Evolutionary conservation across 1,140 invertebrate genomes (phyloP), one percentile per base, ranked within the genome.

Genomic region (Caenorhabditis inopinata): DNA sequence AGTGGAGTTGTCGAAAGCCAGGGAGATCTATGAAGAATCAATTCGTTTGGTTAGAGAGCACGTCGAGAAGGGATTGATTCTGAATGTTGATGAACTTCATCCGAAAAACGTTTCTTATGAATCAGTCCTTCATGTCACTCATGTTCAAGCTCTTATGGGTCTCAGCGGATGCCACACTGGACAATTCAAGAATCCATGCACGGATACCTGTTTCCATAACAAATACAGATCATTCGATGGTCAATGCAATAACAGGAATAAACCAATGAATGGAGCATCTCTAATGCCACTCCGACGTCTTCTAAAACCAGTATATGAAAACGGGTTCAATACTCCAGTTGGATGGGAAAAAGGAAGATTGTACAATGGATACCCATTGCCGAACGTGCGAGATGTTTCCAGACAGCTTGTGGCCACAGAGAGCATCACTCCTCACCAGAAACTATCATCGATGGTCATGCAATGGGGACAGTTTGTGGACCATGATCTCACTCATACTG

Each of bases 391-490:
- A 27, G 80, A 82, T 25, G 85, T 87, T 12, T 81, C 79, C 9
- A 23, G 58, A 38, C 29, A 51, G 58, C 74, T 81, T 23, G 75
- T 81, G 1, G 79, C 47, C 9, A 81, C 79, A 27, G 46, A 76
- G 27, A 73, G 46, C 14, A 81, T 81, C 74, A 81, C 79, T 42
- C 73, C 79, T 1, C 79, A 81, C 47, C n/a, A 11, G 21, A 38
- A 45, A 11, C 46, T 81, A 3, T 81, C 79, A 9, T 81, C 79
- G 5, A 75, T 81, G 48, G 73, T 81, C 6, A 98, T 98, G 96
- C 96, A 98, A 89, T 98, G 96, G 96, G 96, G 97, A 2, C 96
- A 98, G 89, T 98, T 97, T 90, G 86, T 98, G 9, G 79, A 98
- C 89, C 97, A 99, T 86, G 97, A 99, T 88, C 90, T 99, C 38